Evolutionary conservation across 2,888 invertebrate genomes (phyloP).

Genomic region (Timema podura): DNA sequence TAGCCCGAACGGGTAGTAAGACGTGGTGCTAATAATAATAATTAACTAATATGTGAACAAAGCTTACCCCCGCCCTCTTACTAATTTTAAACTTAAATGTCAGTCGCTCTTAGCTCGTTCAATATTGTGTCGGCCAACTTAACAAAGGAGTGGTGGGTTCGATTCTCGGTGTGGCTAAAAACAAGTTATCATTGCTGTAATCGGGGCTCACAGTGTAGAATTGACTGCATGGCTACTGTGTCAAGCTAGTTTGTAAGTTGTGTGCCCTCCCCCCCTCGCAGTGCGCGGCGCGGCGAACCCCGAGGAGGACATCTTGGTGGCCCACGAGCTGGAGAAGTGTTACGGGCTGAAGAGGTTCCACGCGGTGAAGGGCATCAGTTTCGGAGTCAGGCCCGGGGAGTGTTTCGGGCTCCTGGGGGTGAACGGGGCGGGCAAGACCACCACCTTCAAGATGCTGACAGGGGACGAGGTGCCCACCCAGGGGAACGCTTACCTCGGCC

Average conservation of each 20-base stretch:
- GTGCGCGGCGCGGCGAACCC: background rate
- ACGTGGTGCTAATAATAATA: too few species aligned
- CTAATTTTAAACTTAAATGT: too few species aligned
- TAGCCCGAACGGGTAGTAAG: too few species aligned
- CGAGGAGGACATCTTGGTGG: conserved; percentile 50
- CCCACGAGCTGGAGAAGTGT: conserved; percentile 57
- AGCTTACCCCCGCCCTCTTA: too few species aligned
- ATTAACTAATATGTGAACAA: too few species aligned
- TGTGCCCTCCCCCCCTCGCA: background rate
- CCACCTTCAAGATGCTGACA: conserved; percentile 54
- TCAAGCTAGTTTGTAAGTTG: background rate
- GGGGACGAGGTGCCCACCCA: conserved; percentile 45
- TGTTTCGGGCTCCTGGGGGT: conserved; percentile 49
- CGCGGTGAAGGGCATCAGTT: conserved; percentile 63
- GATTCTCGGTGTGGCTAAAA: too few species aligned
- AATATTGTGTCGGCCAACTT: too few species aligned
- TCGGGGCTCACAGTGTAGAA: background rate
- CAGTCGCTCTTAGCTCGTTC: too few species aligned
- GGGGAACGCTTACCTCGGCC: conserved; percentile 45
- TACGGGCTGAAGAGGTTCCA: conserved; percentile 47
- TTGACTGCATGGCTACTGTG: background rate
- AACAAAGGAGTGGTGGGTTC: too few species aligned
- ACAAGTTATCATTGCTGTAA: too few species aligned
- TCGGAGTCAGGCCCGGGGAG: conserved; percentile 55
- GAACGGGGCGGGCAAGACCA: conserved; percentile 54